Percentiles rank a stretch among this genome's conserved stretches.
Conservation (phyloP, 2,113 vertebrate species). For the Equus quagga region DNA sequence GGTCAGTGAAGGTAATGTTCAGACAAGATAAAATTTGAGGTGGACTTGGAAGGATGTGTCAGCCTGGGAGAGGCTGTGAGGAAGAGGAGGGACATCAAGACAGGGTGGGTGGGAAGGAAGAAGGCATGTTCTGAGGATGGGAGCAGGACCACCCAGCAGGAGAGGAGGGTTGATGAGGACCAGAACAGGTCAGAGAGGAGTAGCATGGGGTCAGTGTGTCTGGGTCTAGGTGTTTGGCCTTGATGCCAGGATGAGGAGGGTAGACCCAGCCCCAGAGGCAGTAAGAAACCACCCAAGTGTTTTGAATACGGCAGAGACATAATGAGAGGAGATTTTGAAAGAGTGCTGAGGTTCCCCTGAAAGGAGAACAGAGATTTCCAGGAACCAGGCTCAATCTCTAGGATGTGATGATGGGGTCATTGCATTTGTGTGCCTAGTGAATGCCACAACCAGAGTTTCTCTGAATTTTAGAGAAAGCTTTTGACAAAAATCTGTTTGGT, state of each 20-base stretch:
- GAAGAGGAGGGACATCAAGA: not conserved
- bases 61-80: not conserved
- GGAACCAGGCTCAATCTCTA: no score
- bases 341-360: not conserved
- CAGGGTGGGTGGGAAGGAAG: not conserved
- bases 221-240: fast-evolving
- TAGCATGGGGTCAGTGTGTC: fast-evolving
- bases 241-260: fast-evolving
- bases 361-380: not conserved
- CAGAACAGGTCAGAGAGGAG: no score
- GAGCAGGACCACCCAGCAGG: not conserved
- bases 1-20: not conserved
- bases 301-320: not conserved
- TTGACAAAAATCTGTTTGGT: not conserved
- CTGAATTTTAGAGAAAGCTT: not conserved
- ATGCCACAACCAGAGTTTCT: not conserved
- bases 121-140: not conserved
- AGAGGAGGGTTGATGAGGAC: not conserved
- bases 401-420: not conserved
- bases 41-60: not conserved
- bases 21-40: not conserved
- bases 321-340: not conserved
- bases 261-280: not conserved
- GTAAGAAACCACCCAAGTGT: not conserved
- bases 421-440: not conserved